Conservation (phyloP, 1,140 invertebrate genomes). For the Spodoptera litura region DNA sequence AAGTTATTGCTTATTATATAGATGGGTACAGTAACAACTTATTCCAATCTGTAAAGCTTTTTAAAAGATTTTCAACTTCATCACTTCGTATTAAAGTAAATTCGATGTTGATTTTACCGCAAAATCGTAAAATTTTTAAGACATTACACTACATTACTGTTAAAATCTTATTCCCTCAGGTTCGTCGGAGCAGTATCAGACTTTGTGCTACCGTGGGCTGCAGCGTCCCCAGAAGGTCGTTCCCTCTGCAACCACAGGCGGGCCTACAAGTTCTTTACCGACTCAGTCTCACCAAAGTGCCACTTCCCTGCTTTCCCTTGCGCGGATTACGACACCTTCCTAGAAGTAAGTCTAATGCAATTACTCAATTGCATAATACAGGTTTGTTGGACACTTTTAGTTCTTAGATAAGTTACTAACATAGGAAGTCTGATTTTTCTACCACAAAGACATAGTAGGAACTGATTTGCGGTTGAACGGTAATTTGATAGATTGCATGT, state of each 20-base stretch:
- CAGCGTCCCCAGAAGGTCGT: slow-evolving; percentile 93
- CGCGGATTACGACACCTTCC: slow-evolving; percentile 93
- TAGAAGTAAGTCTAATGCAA: slow-evolving; percentile 86
- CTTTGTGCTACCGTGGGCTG: slow-evolving; percentile 93
- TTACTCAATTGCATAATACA: neutral
- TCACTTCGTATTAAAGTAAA: neutral
- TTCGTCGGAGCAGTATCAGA: slow-evolving; percentile 96
- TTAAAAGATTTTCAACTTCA: too few relatives aligned
- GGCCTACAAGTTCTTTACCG: slow-evolving; percentile 97
- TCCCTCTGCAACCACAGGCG: slow-evolving; percentile 96
- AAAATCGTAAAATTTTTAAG: too few relatives aligned
- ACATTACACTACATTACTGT: neutral
- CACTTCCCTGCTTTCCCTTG: slow-evolving; percentile 96
- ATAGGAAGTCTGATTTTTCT: neutral
- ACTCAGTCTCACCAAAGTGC: slow-evolving; percentile 95
- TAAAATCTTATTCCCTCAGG: slow-evolving; percentile 81
- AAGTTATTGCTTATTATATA: too few relatives aligned
- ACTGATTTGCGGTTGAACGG: neutral
- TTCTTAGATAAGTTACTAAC: neutral
- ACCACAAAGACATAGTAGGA: neutral
- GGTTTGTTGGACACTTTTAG: neutral
- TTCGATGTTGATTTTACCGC: neutral
- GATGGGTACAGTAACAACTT: too few relatives aligned
- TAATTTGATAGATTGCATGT: slow-evolving; percentile 19
- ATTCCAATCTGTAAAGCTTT: too few relatives aligned